Conservation (phyloP, 1,140 invertebrate genomes). For the Nebria ingens region DNA sequence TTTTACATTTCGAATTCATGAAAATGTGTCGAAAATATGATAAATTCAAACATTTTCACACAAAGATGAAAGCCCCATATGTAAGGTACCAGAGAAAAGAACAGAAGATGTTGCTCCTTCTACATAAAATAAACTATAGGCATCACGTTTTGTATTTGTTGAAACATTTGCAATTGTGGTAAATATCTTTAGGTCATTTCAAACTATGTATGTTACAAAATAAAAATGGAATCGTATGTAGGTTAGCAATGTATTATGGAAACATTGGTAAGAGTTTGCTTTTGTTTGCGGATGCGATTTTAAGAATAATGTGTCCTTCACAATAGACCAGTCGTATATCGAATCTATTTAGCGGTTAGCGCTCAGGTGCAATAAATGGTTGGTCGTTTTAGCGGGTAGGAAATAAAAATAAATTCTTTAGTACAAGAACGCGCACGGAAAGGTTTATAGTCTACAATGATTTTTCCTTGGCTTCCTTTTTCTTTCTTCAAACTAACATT, state of each 20-base stretch:
- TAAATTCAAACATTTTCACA: conserved; percentile 6
- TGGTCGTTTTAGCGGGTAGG: too few species aligned
- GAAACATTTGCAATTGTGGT: background rate
- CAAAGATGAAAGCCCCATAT: background rate
- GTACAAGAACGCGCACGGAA: background rate
- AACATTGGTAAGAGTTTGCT: background rate
- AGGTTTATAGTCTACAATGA: conserved; percentile 3
- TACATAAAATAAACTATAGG: background rate
- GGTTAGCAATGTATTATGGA: conserved; percentile 6
- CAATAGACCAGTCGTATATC: background rate
- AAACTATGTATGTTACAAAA: background rate
- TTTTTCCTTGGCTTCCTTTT: background rate
- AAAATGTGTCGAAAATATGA: conserved; percentile 3
- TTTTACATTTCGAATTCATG: background rate
- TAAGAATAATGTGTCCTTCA: conserved; percentile 8
- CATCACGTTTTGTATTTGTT: background rate
- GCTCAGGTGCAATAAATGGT: background rate
- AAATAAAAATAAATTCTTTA: conserved; percentile 8
- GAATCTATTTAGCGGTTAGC: background rate
- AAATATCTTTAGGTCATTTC: background rate
- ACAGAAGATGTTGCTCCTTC: background rate
- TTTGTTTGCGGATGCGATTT: conserved; percentile 1
- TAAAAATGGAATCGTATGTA: background rate
- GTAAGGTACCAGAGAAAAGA: background rate
- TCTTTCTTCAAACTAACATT: background rate